Evolutionary conservation across 2,888 invertebrate genomes (phyloP).

Genomic region (Imbricaverruca yamaguchii): DNA sequence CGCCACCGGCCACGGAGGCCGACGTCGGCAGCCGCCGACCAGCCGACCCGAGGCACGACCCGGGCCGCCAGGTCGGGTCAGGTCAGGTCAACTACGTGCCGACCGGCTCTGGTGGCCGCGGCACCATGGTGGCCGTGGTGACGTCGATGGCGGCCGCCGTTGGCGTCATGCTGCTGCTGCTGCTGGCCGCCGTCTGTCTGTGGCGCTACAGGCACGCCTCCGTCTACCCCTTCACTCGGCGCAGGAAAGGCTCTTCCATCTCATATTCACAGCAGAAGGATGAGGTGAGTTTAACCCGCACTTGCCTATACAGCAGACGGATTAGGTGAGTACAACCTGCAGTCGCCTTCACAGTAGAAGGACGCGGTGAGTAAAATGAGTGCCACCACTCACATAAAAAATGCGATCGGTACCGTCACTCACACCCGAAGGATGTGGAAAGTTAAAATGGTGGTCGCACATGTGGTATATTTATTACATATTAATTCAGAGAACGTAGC

Average conservation of each 20-base stretch:
- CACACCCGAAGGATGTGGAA: too few relatives aligned
- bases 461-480: too few relatives aligned
- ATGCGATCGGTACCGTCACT: too few relatives aligned
- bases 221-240: slow-evolving; percentile 23
- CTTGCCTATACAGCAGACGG: too few relatives aligned
- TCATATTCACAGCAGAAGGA: slow-evolving; percentile 36
- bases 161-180: slow-evolving; percentile 29
- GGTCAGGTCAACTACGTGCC: slow-evolving; percentile 17
- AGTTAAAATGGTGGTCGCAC: too few relatives aligned
- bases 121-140: slow-evolving; percentile 27
- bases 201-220: slow-evolving; percentile 28
- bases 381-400: too few relatives aligned
- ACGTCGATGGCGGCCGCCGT: slow-evolving; percentile 28
- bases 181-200: slow-evolving; percentile 27
- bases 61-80: not conserved
- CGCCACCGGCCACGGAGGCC: not conserved
- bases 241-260: slow-evolving; percentile 34
- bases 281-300: slow-evolving; percentile 32
- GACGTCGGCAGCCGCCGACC: not conserved
- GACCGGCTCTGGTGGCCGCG: not conserved
- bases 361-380: too few relatives aligned
- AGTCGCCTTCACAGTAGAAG: too few relatives aligned
- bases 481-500: too few relatives aligned
- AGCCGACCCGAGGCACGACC: not conserved
- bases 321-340: too few relatives aligned